A percentile compares a stretch with the other conserved stretches of the same genome.
These are phyloP conservation scores for Bovichtus variegatus DNA, from an alignment of 2,797 vertebrate genomes.

Conservation along the genomic window DNA sequence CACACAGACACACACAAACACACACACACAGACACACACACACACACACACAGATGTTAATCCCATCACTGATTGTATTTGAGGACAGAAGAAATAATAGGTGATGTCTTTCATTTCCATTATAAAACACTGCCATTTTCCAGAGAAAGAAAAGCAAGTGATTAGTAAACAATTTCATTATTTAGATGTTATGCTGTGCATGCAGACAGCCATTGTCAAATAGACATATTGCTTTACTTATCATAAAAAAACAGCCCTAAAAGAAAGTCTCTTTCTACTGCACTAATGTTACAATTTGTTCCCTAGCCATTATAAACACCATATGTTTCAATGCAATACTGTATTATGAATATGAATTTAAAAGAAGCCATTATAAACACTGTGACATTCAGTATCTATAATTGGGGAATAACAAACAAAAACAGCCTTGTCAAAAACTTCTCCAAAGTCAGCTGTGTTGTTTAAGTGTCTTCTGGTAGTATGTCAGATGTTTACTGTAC, in stretches of 20 bases:
- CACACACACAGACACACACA: conserved; percentile 13
- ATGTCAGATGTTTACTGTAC: conserved; percentile 21
- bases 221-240: conserved; percentile 30
- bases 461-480: background rate
- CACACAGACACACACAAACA: no score
- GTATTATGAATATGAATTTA: conserved; percentile 23
- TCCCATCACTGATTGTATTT: conserved; percentile 3
- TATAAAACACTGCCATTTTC: conserved; percentile 12
- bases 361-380: conserved; percentile 23
- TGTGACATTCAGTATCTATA: conserved; percentile 10
- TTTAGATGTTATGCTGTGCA: conserved; percentile 7
- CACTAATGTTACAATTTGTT: conserved; percentile 28
- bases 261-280: conserved; percentile 3
- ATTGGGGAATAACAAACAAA: conserved; percentile 13
- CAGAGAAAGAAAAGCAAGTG: conserved; percentile 21
- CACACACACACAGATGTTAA: conserved; percentile 33
- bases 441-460: background rate
- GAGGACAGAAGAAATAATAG: conserved; percentile 20
- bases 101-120: conserved; percentile 48
- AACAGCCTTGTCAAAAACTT: background rate
- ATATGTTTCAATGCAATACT: conserved; percentile 26
- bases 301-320: conserved; percentile 19
- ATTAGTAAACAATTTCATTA: conserved; percentile 50
- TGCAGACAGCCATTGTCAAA: conserved; percentile 29
- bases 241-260: background rate